Evolutionary conservation across 2,113 vertebrate species (phyloP), one percentile per base, ranked within the genome.

Genomic region (Passer montanus): DNA sequence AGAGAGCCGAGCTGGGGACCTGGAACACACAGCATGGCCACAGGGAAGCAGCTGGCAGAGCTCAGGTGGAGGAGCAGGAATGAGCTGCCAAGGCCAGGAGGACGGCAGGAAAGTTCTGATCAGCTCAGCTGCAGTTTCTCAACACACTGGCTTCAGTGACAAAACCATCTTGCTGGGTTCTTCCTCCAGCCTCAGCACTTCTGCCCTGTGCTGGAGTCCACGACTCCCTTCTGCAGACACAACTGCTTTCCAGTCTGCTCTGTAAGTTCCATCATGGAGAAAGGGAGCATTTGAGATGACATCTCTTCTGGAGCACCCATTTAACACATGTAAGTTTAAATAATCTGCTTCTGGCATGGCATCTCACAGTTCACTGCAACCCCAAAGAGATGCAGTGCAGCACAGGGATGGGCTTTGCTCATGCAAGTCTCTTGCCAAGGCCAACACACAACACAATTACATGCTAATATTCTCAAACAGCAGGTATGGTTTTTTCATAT

Each of bases 101-200:
- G 23, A 81, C 24, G 35, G 72, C 83, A 77, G 76, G 70, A 50
- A 92, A 84, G 39, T 52, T 85, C 80, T 47, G 0, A 49, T 75
- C 43, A 47, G 46, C n/a, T 92, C 85, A 69, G 35, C 35, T 88
- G 64, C 4, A 9, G 50, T 93, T 93, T 88, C 86, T 89, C 41
- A 92, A 84, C 43, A 63, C 0, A 0, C 0, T 60, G 63, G 21
- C 46, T 92, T 78, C 68, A 63, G 23, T 1, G 0, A 59, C 13
- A 16, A 93, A 96, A 77, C 18, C 52, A 33, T 39, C 39, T 55
- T 27, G 21, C 72, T n/a, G 56, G 26, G n/a, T 28, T 73, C 67
- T 50, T 90, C 67, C 41, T 86, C 55, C n/a, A n/a, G 43, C 67
- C 74, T 82, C 75, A 76, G 58, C 15, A 77, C 23, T 79, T 44